Conservation (phyloP, 1,140 invertebrate species). For the Olivierus martensii region DNA sequence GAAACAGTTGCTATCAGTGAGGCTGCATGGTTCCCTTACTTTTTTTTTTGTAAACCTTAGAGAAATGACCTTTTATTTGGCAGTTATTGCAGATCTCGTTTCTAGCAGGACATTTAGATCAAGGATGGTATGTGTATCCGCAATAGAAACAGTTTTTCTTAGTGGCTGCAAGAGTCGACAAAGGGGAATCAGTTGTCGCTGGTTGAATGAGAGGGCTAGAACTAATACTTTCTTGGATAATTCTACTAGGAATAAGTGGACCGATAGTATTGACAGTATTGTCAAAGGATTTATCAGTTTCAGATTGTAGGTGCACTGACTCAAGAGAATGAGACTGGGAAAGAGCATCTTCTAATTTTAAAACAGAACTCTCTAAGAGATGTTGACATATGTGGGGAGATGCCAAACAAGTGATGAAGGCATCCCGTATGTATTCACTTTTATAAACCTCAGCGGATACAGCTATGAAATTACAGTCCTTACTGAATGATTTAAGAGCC, state of each 20-base stretch:
- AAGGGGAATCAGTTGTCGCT: not conserved
- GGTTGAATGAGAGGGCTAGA: not conserved
- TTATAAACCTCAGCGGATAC: too few species aligned
- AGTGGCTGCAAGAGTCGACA: not conserved
- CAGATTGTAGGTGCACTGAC: too few species aligned
- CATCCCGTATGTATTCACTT: constrained; percentile 13
- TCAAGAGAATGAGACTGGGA: constrained; percentile 14
- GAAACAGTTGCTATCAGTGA: not conserved
- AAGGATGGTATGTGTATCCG: not conserved
- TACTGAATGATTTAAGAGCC: constrained; percentile 4
- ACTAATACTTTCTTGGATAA: not conserved
- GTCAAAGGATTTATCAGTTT: too few species aligned
- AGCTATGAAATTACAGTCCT: too few species aligned
- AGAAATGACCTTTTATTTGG: constrained; percentile 1
- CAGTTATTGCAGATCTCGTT: not conserved
- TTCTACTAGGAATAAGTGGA: not conserved
- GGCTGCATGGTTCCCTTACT: too few species aligned
- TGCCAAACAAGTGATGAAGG: too few species aligned
- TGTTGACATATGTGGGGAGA: too few species aligned
- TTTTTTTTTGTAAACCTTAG: constrained; percentile 1
- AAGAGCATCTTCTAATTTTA: constrained; percentile 2
- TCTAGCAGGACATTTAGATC: not conserved
- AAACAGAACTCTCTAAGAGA: constrained; percentile 7
- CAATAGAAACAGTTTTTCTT: not conserved
- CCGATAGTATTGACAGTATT: too few species aligned